These are phyloP conservation scores for Mormyrops attenuatus DNA, from an alignment of 2,797 vertebrate genomes.

Conservation along the genomic window DNA sequence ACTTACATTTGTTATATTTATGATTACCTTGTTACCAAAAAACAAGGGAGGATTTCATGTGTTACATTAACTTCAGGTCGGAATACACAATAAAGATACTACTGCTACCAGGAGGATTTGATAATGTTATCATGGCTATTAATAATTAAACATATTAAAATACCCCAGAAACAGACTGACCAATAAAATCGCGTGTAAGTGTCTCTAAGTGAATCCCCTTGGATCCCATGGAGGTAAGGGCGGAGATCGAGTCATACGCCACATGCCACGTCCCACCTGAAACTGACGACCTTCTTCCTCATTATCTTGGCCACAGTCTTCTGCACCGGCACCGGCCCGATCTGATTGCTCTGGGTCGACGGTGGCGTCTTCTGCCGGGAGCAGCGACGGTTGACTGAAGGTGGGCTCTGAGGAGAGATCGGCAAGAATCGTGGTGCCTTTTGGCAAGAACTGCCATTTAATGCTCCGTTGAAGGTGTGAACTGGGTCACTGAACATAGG, in stretches of 20 bases:
- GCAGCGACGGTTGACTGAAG: conserved; percentile 32
- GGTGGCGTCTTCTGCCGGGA: conserved; percentile 56
- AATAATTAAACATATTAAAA: conserved; percentile 2
- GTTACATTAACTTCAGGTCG: neutral
- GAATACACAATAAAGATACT: neutral
- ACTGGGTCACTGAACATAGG: neutral
- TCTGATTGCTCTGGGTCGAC: conserved; percentile 62
- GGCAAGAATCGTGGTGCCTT: neutral
- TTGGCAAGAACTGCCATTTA: neutral
- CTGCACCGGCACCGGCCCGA: conserved; percentile 55
- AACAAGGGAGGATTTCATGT: neutral
- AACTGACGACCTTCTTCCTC: conserved; percentile 47
- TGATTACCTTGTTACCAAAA: neutral
- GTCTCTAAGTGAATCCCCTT: neutral
- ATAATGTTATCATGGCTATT: neutral
- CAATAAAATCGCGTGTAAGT: neutral
- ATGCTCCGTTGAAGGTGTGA: neutral
- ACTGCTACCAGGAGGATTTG: neutral
- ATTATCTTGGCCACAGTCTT: conserved; percentile 44
- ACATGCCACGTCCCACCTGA: conserved; percentile 23
- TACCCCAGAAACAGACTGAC: neutral
- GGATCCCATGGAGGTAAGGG: neutral
- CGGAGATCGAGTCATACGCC: conserved; percentile 13
- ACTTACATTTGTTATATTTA: neutral
- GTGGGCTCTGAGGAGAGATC: conserved; percentile 46